phyloP scores from a whole-genome alignment of 2,797 vertebrate species.

The Pygocentrus nattereri region DNA sequence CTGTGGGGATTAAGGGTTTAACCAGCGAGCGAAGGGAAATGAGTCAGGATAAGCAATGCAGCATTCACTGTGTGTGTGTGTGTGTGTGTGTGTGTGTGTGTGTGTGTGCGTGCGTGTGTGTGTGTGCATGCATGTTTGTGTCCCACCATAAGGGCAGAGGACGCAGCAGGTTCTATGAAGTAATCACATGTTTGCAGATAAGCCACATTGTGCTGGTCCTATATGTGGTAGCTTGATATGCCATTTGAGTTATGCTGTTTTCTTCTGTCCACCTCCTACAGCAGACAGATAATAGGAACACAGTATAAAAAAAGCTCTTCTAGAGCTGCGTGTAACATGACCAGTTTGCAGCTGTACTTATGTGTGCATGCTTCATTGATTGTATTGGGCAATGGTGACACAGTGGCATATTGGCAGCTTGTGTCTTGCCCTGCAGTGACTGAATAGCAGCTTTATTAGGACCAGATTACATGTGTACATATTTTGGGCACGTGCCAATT shows the following conservation, averaged over 20 bases:
- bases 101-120: slow-evolving; percentile 22
- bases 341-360: background rate
- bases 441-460: background rate
- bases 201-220: background rate
- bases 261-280: background rate
- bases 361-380: slow-evolving; percentile 13
- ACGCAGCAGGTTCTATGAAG: background rate
- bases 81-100: background rate
- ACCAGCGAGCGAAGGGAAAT: slow-evolving; percentile 60
- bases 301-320: background rate
- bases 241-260: background rate
- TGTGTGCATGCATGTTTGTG: slow-evolving; percentile 10
- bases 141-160: background rate
- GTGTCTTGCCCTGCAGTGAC: slow-evolving; percentile 1
- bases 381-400: slow-evolving; percentile 10
- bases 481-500: too few species aligned
- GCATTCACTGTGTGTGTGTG: slow-evolving; percentile 28
- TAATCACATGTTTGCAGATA: background rate
- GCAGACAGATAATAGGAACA: background rate
- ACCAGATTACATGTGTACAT: too few species aligned
- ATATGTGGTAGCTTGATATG: background rate
- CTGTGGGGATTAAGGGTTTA: slow-evolving; percentile 74
- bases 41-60: slow-evolving; percentile 66
- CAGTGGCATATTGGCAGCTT: slow-evolving; percentile 12
- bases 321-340: too few species aligned